Evolutionary conservation across 2,797 vertebrate genomes (phyloP), one percentile per base, ranked within the genome.

Genomic region (Stomatorhinus walkeri): DNA sequence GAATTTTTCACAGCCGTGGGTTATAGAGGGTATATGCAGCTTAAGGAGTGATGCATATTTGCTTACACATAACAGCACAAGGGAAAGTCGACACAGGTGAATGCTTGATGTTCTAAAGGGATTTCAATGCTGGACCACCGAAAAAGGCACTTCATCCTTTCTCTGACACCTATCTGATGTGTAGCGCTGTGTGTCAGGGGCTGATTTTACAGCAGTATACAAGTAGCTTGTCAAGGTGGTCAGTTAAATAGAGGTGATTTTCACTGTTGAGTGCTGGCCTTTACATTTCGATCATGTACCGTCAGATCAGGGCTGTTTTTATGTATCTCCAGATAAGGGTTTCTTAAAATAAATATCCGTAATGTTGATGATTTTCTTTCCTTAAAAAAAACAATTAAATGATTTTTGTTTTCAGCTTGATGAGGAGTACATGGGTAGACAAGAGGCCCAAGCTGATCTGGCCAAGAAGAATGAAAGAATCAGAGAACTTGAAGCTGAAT

Each of bases 341-440:
- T 43, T 43, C 14, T 64, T 68, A 12, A 64, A 87, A 54, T 32
- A 36, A 7, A 36, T n/a, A 32, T 24, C 72, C n/a, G 6, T 46
- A 32, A 40, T 88, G 12, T 52, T 51, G 24, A 83, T 28, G 9
- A 40, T 59, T 49, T 14, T 88, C 28, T 59, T 49, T 28, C 52
- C 51, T 48, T 59, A 56, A 51, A 56, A 19, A 8, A 1, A 8
- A 28, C 51, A 43, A 16, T 64, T 24, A 61, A 51, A 24, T 22
- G 88, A 12, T 90, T 48, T 54, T 90, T 84, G 90, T 89, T 91
- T 85, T 87, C 90, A 99, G 98, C 96, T 97, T 94, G 98, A 99
- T 90, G 97, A 98, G 92, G 98, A 99, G 94, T 97, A 97, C 93
- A 92, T 97, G 43, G 94, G 94, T 93, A 96, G 98, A 92, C 98